A percentile compares a stretch with the other conserved stretches of the same genome.
Conservation (phyloP, 2,797 vertebrate genomes). For the Sitta carolinensis region DNA sequence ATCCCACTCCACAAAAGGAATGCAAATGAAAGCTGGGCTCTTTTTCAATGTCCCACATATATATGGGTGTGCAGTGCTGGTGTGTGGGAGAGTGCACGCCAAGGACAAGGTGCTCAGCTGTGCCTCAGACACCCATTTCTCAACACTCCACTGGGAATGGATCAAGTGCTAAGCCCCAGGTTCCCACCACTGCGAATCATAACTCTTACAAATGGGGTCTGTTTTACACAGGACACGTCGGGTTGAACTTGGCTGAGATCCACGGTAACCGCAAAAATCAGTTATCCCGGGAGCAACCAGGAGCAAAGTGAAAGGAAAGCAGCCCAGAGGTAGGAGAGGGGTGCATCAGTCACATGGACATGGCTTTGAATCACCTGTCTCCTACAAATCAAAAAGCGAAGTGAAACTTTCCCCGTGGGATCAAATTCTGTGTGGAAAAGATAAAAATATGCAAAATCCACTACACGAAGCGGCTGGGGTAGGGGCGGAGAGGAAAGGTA, state of each 20-base stretch:
- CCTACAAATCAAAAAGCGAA: background rate
- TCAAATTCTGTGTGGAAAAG: background rate
- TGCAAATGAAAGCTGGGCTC: conserved; percentile 62
- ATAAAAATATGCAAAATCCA: background rate
- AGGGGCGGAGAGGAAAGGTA: background rate
- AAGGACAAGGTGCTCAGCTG: conserved; percentile 62
- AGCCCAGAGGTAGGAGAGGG: background rate
- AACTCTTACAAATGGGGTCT: background rate
- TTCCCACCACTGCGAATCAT: conserved; percentile 5
- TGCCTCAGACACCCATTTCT: conserved; percentile 47
- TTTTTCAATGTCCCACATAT: conserved; percentile 26
- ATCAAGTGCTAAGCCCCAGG: background rate
- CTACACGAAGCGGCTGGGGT: accelerated
- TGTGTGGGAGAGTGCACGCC: conserved; percentile 32
- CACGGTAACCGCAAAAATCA: background rate
- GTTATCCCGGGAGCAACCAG: background rate
- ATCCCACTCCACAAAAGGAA: conserved; percentile 65
- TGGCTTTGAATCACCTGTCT: background rate
- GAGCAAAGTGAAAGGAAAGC: conserved; percentile 17
- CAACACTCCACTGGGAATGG: background rate
- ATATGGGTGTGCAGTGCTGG: background rate
- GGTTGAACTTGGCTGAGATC: conserved; percentile 17
- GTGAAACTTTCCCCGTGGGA: background rate
- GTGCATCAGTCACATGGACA: background rate
- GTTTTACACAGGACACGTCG: background rate